Conservation (phyloP, 2,888 invertebrate species). For the Charanyca ferruginea region DNA sequence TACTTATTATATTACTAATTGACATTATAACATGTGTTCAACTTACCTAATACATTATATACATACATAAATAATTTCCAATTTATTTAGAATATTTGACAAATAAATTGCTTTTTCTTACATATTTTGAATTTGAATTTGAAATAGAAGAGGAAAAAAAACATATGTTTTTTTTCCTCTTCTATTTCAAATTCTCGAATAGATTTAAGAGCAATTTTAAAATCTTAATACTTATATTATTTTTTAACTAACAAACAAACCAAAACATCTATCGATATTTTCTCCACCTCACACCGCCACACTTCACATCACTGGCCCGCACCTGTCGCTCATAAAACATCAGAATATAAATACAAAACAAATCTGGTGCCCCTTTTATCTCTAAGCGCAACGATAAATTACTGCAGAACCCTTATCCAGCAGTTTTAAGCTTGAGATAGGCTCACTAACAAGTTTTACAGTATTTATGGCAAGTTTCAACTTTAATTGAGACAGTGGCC, state of each 20-base stretch:
- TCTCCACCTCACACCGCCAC: slow-evolving; percentile 3
- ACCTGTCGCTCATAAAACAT: slow-evolving; percentile 81
- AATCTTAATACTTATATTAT: no score
- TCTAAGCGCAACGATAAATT: slow-evolving; percentile 69
- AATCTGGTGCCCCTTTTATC: slow-evolving; percentile 76
- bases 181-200: no score
- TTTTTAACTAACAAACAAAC: neutral
- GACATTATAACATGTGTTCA: no score
- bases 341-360: slow-evolving; percentile 75
- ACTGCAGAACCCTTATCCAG: slow-evolving; percentile 58
- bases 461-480: slow-evolving; percentile 48
- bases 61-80: no score
- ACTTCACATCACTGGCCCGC: slow-evolving; percentile 56
- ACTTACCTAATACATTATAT: no score
- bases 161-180: no score
- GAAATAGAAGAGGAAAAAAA: no score
- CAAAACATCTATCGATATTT: slow-evolving; percentile 22
- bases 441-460: slow-evolving; percentile 53
- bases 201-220: no score
- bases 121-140: no score
- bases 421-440: slow-evolving; percentile 60
- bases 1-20: no score
- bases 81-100: no score
- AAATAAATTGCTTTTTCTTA: no score
- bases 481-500: slow-evolving; percentile 50